Base-by-base conservation (phyloP, 2,888 invertebrate species). In the Melitaea athalia region DNA sequence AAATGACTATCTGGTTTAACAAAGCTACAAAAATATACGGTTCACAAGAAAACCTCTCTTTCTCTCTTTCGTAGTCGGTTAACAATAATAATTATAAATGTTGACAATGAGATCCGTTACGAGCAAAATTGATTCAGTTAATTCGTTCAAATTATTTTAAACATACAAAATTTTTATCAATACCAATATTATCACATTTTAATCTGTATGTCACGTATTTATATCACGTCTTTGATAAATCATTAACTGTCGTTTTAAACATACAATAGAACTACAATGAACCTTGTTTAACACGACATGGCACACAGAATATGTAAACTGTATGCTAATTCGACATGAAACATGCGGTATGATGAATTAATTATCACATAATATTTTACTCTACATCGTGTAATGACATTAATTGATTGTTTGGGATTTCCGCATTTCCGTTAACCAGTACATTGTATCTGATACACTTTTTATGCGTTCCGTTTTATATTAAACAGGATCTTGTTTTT, bases 391-490 rank as follows among this genome's bases (percentile, higher is more conserved):
- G 61, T 60, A 69, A 69, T 70, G 52, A 67, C 67, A 69, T 67
- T 64, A 63, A 65, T 64, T 59, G 67, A 53, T 67, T 55, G 71
- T 57, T n/a, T 73, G 84, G 84, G 81, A 81, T 84, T 84, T 83
- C 81, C 84, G 79, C 50, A 78, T 79, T 85, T 85, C 83, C 83
- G 80, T 70, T 76, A 77, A 74, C 68, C 67, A 77, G 80, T 84
- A 81, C 79, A 77, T 75, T 62, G 61, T 72, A 71, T 24, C 74
- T 68, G 64, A 60, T 73, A 71, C 45, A 59, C 69, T 80, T 81
- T 81, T 79, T 77, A 65, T 59, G 55, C 72, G 72, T 76, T 76
- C 74, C 77, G 73, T 75, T 77, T 71, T 69, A 62, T 69, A 61
- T 75, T 65, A 63, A 80, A 74, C 78, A 80, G 82, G 81, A 81